Evolutionary conservation across 92 coral and sea anemone genomes (phyloP).

Genomic region (Siderastrea radians): DNA sequence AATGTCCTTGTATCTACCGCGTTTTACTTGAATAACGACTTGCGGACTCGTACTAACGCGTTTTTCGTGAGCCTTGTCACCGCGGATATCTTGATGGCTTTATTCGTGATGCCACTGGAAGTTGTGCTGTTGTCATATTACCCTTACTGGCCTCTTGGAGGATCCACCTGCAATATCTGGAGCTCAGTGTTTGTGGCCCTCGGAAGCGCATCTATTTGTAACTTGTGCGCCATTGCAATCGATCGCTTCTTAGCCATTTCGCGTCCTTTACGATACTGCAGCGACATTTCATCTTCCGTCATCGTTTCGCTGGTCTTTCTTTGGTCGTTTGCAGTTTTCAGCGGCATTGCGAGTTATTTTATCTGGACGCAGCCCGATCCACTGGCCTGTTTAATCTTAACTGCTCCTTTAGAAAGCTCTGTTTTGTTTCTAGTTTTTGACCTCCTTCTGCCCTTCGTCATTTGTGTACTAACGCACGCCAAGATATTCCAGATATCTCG

Average conservation of each 20-base stretch:
- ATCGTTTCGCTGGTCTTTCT: constrained; percentile 16
- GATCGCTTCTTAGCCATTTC: constrained; percentile 60
- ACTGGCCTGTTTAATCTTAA: constrained; percentile 7
- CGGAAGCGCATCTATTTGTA: constrained; percentile 50
- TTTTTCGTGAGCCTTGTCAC: constrained; percentile 61
- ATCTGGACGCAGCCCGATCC: constrained; percentile 21
- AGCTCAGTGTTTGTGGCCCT: constrained; percentile 55
- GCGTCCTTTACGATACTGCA: constrained; percentile 49
- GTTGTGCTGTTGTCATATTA: constrained; percentile 28
- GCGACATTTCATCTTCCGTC: constrained; percentile 20
- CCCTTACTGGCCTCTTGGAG: constrained; percentile 68
- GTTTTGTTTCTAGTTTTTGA: constrained; percentile 33
- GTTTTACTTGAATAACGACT: constrained; percentile 27
- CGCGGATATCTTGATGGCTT: constrained; percentile 52
- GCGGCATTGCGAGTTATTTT: constrained; percentile 27
- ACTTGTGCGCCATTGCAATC: constrained; percentile 51
- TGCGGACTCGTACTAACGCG: constrained; percentile 46
- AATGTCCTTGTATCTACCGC: constrained; percentile 42
- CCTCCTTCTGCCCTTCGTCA: constrained; percentile 48
- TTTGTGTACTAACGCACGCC: constrained; percentile 36
- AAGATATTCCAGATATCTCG: constrained; percentile 55
- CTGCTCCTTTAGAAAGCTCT: constrained; percentile 37
- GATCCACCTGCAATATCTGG: constrained; percentile 47
- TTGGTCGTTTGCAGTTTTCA: constrained; percentile 55
- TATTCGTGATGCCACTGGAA: constrained; percentile 61